These are phyloP conservation scores for Phalacrocorax aristotelis DNA, from an alignment of 2,113 vertebrate species.

Conservation along the genomic window DNA sequence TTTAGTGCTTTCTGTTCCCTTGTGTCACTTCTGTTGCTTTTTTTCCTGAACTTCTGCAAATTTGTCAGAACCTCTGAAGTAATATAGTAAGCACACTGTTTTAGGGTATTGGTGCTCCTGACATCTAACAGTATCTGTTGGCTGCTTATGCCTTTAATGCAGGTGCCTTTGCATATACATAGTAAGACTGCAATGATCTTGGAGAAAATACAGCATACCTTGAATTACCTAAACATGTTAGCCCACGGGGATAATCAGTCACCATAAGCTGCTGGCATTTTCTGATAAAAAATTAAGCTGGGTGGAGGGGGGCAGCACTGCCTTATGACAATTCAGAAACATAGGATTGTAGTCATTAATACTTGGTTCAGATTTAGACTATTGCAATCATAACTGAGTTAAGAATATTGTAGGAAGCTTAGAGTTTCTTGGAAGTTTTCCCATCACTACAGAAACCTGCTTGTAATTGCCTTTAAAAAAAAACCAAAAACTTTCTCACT, in stretches of 20 bases:
- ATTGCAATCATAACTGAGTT: not conserved
- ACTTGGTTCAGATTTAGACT: not conserved
- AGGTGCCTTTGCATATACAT: not conserved
- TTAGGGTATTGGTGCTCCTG: not conserved
- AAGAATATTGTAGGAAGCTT: not conserved
- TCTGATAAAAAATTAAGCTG: not conserved
- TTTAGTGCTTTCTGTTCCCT: not conserved
- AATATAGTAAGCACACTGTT: not conserved
- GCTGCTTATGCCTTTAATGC: not conserved
- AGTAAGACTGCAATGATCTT: not conserved
- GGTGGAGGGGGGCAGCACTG: not conserved
- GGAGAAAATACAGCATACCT: not conserved
- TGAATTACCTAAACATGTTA: not conserved
- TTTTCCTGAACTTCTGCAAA: not conserved
- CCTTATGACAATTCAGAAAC: not conserved
- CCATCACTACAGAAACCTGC: not conserved
- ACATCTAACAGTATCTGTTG: not conserved
- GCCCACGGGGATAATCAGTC: not conserved
- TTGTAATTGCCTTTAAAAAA: not conserved
- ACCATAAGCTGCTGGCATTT: not conserved
- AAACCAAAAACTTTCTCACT: not conserved
- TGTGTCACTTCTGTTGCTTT: not conserved
- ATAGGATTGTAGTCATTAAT: not conserved
- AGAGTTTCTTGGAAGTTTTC: not conserved
- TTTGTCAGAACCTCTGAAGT: not conserved